Percentiles rank a stretch among this genome's conserved stretches.
Conservation (phyloP, 2,797 vertebrate species). For the Adelosebastes latens region DNA sequence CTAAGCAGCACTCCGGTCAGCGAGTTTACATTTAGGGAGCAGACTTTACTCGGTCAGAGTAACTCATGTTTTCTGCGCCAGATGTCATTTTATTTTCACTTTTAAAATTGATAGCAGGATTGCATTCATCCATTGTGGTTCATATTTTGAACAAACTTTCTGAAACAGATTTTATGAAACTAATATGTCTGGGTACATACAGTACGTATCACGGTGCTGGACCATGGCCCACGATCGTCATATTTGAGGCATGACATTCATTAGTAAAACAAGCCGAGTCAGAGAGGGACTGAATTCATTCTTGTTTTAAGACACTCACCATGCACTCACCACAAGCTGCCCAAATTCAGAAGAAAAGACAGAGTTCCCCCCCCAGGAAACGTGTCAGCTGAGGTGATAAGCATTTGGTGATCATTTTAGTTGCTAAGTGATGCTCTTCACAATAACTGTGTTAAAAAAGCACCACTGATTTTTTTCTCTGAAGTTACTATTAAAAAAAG, state of each 20-base stretch:
- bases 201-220: not conserved
- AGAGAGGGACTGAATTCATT: not conserved
- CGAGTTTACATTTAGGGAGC: not conserved
- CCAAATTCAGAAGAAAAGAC: not conserved
- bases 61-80: not conserved
- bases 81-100: not conserved
- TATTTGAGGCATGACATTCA: not conserved
- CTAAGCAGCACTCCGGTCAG: not conserved
- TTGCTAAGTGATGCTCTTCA: not conserved
- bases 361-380: not conserved
- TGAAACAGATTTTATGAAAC: not conserved
- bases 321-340: not conserved
- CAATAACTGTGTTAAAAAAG: not conserved
- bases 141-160: not conserved
- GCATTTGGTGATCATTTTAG: not conserved
- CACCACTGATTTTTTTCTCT: not conserved
- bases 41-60: not conserved
- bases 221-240: not conserved
- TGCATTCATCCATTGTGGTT: not conserved
- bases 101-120: not conserved
- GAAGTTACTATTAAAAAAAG: no score
- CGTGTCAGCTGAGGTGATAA: not conserved
- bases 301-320: not conserved
- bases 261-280: not conserved
- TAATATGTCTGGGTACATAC: not conserved